Evolutionary conservation across 2,888 invertebrate species (phyloP).

Genomic region (Pammene fasciana): DNA sequence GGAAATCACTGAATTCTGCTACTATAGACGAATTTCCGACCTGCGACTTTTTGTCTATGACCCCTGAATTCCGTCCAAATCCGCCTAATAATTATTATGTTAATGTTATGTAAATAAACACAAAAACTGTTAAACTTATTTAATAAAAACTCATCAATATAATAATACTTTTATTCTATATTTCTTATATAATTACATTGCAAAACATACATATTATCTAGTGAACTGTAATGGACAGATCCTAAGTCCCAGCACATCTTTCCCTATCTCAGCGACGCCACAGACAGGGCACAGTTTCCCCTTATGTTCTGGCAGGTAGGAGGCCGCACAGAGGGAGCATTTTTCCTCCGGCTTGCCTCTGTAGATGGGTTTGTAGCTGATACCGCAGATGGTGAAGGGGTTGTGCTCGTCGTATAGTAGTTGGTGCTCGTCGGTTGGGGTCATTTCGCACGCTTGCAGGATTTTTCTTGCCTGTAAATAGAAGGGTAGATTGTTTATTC

Average conservation of each 20-base stretch:
- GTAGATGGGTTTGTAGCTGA: conserved; percentile 96
- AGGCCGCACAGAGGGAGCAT: conserved; percentile 95
- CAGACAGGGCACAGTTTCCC: conserved; percentile 94
- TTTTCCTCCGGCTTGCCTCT: conserved; percentile 96
- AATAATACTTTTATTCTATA: conserved; percentile 50
- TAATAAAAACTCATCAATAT: not conserved
- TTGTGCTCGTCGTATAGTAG: conserved; percentile 98
- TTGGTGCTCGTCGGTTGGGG: conserved; percentile 93
- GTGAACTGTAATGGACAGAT: conserved; percentile 86
- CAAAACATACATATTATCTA: conserved; percentile 62
- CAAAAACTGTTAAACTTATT: too few relatives aligned
- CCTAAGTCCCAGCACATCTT: conserved; percentile 93
- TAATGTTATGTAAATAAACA: too few relatives aligned
- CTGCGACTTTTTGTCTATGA: too few relatives aligned
- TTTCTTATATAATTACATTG: conserved; percentile 47
- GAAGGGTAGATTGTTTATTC: not conserved
- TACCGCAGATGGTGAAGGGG: conserved; percentile 97
- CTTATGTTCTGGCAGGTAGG: conserved; percentile 93
- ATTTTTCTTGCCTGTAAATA: conserved; percentile 89
- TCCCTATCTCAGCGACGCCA: conserved; percentile 95
- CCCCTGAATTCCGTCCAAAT: too few relatives aligned
- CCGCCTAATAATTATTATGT: too few relatives aligned
- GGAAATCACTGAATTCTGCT: too few relatives aligned
- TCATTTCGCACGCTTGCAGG: conserved; percentile 96
- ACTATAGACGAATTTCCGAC: too few relatives aligned